Base-by-base conservation (phyloP, 2,888 invertebrate genomes). In the Dinocampus coccinellae region DNA sequence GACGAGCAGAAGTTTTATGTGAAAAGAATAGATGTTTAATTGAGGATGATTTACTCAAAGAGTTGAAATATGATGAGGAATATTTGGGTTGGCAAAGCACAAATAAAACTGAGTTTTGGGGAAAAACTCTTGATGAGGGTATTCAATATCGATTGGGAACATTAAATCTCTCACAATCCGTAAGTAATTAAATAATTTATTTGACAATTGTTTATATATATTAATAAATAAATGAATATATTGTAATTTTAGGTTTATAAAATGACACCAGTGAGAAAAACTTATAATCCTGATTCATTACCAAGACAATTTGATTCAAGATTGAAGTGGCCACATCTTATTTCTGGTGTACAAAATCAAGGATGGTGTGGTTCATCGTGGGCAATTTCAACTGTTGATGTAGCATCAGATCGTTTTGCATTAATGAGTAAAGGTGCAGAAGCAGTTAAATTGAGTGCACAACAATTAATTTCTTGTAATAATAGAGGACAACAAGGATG, bases 341-440 rank as follows among this genome's bases (percentile, higher is more conserved):
- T 97, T 64, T 91, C 93, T 0, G 91, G 90, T 0, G 88, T 94
- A 3, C 89, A 90, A 3, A 93, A 94, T 87, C 94, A 94, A 87
- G 92, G 92, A 74, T 92, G 92, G 92, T 89, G 98, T 84, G 97
- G 95, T 0, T 92, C 97, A 0, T 97, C 97, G 1, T 98, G 98
- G 98, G 97, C 97, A 0, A 91, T 98, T 29, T 94, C 96, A 0
- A 94, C 97, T 0, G 93, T 94, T 11, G 91, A 92, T 13, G 93
- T 96, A 47, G 93, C 93, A 68, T 93, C 94, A 63, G 95, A 95
- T 87, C 91, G 95, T 82, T 93, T 94, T 80, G 94, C 94, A 4
- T 94, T 98, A 77, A 94, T 96, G 87, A 95, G 95, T 7, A 92
- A 93, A 78, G 97, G 97, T 0, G 89, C 89, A 10, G 95, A 96